These are phyloP conservation scores for Papilio elwesi DNA, from an alignment of 2,888 invertebrate genomes.

Conservation along the genomic window DNA sequence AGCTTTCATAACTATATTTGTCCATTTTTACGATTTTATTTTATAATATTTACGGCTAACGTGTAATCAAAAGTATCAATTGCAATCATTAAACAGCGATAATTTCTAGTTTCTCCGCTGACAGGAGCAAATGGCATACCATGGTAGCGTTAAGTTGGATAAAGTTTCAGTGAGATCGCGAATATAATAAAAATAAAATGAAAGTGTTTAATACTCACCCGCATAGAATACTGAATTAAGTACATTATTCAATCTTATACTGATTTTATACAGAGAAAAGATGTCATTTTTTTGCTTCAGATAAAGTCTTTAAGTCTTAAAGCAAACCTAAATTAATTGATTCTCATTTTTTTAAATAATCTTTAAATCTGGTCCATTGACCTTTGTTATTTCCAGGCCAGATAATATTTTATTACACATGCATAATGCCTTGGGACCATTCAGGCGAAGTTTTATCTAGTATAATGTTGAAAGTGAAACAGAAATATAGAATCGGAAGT, in stretches of 20 bases:
- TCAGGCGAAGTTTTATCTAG: neutral
- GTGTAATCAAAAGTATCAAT: constrained; percentile 15
- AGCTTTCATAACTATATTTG: too few relatives aligned
- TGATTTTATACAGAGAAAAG: too few relatives aligned
- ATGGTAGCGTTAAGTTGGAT: constrained; percentile 49
- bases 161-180: constrained; percentile 46
- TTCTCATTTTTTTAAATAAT: too few relatives aligned
- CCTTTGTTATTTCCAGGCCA: too few relatives aligned
- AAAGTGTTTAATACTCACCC: neutral
- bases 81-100: constrained; percentile 53
- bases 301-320: too few relatives aligned
- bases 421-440: too few relatives aligned
- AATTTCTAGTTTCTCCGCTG: constrained; percentile 54
- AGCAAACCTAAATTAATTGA: too few relatives aligned
- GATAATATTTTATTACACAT: too few relatives aligned
- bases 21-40: too few relatives aligned
- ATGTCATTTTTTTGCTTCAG: too few relatives aligned
- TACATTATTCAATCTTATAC: neutral
- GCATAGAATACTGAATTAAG: constrained; percentile 14
- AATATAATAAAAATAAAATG: constrained; percentile 6
- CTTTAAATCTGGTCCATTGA: too few relatives aligned
- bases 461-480: neutral
- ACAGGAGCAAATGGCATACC: constrained; percentile 46
- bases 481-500: constrained; percentile 10
- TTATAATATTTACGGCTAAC: neutral